phyloP scores from a whole-genome alignment of 2,113 vertebrate species.

The Manacus vitellinus region DNA sequence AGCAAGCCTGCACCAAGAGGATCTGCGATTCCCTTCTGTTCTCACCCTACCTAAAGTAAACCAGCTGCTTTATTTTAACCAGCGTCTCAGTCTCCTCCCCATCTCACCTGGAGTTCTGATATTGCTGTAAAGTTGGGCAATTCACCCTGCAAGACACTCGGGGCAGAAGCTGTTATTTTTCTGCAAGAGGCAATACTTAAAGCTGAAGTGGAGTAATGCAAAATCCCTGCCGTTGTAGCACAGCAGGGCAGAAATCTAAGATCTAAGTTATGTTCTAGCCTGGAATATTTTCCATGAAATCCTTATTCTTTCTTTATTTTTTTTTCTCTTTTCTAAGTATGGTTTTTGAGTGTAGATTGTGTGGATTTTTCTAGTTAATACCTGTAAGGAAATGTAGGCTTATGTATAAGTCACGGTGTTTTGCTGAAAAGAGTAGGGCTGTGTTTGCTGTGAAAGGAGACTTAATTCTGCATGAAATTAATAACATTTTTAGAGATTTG shows the following conservation, averaged over 20 bases:
- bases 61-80: constrained; percentile 30
- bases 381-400: neutral
- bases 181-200: neutral
- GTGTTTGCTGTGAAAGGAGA: neutral
- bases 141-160: neutral
- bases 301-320: neutral
- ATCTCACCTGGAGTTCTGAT: constrained; percentile 59
- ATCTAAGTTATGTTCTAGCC: neutral
- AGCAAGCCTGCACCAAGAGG: constrained; percentile 38
- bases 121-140: constrained; percentile 41
- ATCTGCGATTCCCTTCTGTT: constrained; percentile 63
- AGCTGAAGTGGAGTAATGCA: neutral
- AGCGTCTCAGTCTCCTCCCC: neutral
- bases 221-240: neutral
- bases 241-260: neutral
- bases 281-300: constrained; percentile 3
- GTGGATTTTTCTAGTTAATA: neutral
- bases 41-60: constrained; percentile 44
- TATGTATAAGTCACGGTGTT: neutral
- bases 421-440: neutral
- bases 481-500: neutral
- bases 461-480: neutral
- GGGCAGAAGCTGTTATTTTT: neutral
- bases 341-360: neutral
- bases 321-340: neutral